Percentiles rank a stretch among this genome's conserved stretches.
These are phyloP conservation scores for Megalops cyprinoides DNA, from an alignment of 2,797 vertebrate species.

Conservation along the genomic window DNA sequence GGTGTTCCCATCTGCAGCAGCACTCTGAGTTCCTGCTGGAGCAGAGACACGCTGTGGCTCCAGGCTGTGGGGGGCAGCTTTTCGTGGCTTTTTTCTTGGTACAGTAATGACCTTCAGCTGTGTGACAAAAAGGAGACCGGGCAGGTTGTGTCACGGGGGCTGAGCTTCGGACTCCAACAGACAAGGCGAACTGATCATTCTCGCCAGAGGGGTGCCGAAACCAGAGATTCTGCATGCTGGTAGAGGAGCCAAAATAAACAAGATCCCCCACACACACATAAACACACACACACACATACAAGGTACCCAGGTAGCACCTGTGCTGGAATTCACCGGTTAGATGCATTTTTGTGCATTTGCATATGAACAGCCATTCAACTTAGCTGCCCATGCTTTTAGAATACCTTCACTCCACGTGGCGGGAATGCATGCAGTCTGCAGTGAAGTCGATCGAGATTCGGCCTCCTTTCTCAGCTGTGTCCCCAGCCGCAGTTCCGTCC, in stretches of 20 bases:
- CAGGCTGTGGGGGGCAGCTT: not conserved
- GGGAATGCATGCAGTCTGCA: not conserved
- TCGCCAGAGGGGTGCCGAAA: not conserved
- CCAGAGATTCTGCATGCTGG: not conserved
- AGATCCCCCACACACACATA: no score
- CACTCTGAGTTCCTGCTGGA: no score
- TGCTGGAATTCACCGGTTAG: not conserved
- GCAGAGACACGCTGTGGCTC: no score
- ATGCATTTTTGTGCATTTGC: not conserved
- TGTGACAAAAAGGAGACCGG: not conserved
- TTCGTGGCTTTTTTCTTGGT: not conserved
- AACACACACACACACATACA: no score
- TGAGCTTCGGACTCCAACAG: not conserved
- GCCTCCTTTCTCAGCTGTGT: not conserved
- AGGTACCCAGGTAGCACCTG: not conserved
- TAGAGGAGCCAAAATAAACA: not conserved
- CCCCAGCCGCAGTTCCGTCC: not conserved
- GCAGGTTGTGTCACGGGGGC: not conserved
- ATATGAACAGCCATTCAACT: no score
- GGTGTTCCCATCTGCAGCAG: no score
- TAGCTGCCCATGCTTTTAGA: not conserved
- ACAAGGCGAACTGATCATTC: not conserved
- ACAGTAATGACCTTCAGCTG: not conserved
- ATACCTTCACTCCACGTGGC: not conserved
- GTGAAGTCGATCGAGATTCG: slow-evolving; percentile 8